Conservation (phyloP, 1,140 invertebrate genomes). For the Musca vetustissima region DNA sequence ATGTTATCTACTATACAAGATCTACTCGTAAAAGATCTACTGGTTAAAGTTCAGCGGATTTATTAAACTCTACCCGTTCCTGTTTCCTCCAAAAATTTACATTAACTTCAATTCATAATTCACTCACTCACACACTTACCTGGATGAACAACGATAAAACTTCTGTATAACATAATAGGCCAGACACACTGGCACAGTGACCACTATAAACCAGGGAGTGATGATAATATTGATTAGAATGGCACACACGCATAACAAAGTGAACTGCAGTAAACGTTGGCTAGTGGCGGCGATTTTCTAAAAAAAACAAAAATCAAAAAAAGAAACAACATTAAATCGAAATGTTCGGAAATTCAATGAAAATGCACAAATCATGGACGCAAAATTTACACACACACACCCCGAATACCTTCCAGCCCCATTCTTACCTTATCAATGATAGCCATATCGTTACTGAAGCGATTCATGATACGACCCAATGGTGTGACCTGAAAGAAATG, state of each 20-base stretch:
- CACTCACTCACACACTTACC: slow-evolving; percentile 61
- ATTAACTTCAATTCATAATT: no score
- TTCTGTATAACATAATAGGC: slow-evolving; percentile 71
- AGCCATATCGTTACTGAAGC: slow-evolving; percentile 72
- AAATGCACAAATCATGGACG: no score
- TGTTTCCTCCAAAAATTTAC: no score
- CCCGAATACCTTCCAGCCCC: not conserved
- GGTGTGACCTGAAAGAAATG: slow-evolving; percentile 74
- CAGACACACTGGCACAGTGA: slow-evolving; percentile 66
- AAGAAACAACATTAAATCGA: not conserved
- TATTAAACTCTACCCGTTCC: no score
- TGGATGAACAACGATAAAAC: slow-evolving; percentile 71
- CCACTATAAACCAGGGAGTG: slow-evolving; percentile 71
- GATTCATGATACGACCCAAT: slow-evolving; percentile 74
- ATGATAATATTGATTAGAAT: slow-evolving; percentile 71
- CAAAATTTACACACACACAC: not conserved
- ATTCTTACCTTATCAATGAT: slow-evolving; percentile 72
- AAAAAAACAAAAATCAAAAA: slow-evolving; percentile 18
- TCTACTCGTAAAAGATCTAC: no score
- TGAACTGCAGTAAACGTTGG: slow-evolving; percentile 71
- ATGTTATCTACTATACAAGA: no score
- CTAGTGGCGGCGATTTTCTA: slow-evolving; percentile 78
- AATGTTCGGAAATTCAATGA: not conserved
- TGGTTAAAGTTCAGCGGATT: no score
- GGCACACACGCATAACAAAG: slow-evolving; percentile 71